A percentile compares a stretch with the other conserved stretches of the same genome.
phyloP scores from a whole-genome alignment of 2,113 vertebrate species.

The Xiphias gladius region DNA sequence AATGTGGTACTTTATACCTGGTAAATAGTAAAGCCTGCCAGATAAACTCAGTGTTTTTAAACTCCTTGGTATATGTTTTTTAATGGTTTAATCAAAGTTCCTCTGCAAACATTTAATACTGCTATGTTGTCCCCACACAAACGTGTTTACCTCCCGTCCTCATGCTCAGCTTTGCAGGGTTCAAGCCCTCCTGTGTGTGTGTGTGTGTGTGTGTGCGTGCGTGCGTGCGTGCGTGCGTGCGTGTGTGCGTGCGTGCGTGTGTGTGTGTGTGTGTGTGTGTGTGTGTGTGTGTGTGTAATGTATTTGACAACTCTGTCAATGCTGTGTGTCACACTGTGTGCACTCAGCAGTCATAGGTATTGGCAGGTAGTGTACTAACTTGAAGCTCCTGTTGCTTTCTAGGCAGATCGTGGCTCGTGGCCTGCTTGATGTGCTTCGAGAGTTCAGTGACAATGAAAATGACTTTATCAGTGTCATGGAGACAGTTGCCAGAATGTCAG shows the following conservation, averaged over 20 bases:
- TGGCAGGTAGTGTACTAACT: slow-evolving; percentile 63
- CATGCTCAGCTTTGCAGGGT: slow-evolving; percentile 34
- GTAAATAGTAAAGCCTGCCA: background rate
- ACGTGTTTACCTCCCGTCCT: slow-evolving; percentile 33
- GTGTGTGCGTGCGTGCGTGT: too few relatives aligned
- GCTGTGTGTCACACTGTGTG: slow-evolving; percentile 27
- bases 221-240: slow-evolving; percentile 23
- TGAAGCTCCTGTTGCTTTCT: slow-evolving; percentile 70
- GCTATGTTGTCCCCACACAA: slow-evolving; percentile 15
- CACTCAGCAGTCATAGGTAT: slow-evolving; percentile 55
- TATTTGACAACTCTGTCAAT: slow-evolving; percentile 52
- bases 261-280: slow-evolving; percentile 7
- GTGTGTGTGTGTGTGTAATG: slow-evolving; percentile 34
- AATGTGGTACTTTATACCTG: background rate
- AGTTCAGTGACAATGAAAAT: slow-evolving; percentile 91
- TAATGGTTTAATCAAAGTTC: background rate
- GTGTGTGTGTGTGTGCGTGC: slow-evolving; percentile 39
- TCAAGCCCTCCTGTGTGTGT: slow-evolving; percentile 21
- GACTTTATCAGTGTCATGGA: slow-evolving; percentile 92
- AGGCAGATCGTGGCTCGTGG: slow-evolving; percentile 93
- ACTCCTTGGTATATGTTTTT: background rate
- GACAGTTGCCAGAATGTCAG: slow-evolving; percentile 90
- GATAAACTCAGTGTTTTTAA: background rate
- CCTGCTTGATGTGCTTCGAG: slow-evolving; percentile 89
- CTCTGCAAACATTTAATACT: slow-evolving; percentile 20